Conservation (phyloP, 2,888 invertebrate genomes). For the Mythimna lalbum region DNA sequence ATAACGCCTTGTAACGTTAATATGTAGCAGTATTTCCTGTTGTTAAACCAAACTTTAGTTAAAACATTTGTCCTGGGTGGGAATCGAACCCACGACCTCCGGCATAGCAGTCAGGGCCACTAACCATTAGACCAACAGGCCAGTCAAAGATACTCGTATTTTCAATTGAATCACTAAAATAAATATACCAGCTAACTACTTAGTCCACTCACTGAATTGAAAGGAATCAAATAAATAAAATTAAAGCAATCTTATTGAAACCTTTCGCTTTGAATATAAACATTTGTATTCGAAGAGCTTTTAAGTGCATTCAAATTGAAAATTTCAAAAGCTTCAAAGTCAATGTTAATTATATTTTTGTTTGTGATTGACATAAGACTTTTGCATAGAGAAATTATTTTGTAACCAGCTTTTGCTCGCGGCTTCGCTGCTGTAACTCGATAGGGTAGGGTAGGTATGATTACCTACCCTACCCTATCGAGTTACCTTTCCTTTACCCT, state of each 20-base stretch:
- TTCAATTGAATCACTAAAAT: background rate
- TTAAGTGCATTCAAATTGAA: slow-evolving; percentile 1
- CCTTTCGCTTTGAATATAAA: slow-evolving; percentile 1
- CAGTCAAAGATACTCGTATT: background rate
- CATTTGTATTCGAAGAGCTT: background rate
- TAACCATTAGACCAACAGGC: no score
- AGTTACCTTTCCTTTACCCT: no score
- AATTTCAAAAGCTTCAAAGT: slow-evolving; percentile 9
- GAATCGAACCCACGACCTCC: no score
- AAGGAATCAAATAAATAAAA: slow-evolving; percentile 18
- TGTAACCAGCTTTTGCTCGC: background rate
- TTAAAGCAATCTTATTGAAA: slow-evolving; percentile 16
- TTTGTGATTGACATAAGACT: background rate
- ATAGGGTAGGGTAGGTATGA: no score
- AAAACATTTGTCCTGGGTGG: no score
- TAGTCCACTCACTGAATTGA: slow-evolving; percentile 11
- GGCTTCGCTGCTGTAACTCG: no score
- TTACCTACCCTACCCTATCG: no score
- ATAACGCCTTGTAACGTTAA: background rate
- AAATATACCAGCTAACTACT: slow-evolving; percentile 7
- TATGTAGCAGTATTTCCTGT: background rate
- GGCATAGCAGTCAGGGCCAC: no score
- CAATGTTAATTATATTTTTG: slow-evolving; percentile 3
- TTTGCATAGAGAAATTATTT: background rate
- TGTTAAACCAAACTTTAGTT: no score